Evolutionary conservation across 2,888 invertebrate species (phyloP).

Genomic region (Seira sanloemensis): DNA sequence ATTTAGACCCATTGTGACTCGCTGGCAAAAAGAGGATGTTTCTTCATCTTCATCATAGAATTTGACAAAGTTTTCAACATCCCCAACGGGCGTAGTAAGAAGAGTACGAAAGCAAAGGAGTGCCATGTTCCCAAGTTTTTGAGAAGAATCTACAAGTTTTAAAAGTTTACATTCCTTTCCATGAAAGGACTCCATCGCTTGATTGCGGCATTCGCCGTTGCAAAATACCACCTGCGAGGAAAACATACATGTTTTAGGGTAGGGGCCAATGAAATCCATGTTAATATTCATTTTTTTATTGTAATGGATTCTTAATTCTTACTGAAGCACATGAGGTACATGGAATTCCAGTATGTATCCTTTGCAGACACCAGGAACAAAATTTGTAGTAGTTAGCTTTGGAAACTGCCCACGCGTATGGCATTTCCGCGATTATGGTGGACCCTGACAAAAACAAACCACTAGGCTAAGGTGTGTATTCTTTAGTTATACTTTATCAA

Average conservation of each 20-base stretch:
- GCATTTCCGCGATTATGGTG: slow-evolving; percentile 76
- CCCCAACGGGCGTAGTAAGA: slow-evolving; percentile 42
- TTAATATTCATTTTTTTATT: neutral
- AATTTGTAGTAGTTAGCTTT: slow-evolving; percentile 74
- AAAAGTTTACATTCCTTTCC: slow-evolving; percentile 76
- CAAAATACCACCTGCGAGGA: slow-evolving; percentile 76
- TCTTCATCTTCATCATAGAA: neutral
- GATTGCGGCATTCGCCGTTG: slow-evolving; percentile 75
- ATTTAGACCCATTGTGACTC: slow-evolving; percentile 47
- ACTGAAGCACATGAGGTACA: slow-evolving; percentile 74
- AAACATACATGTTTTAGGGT: slow-evolving; percentile 3
- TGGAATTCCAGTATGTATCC: slow-evolving; percentile 72
- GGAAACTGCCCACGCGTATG: slow-evolving; percentile 76
- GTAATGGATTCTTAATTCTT: slow-evolving; percentile 44
- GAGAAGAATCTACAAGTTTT: slow-evolving; percentile 70
- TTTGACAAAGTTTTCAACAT: neutral
- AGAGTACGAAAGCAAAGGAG: slow-evolving; percentile 73
- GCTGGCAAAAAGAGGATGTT: neutral
- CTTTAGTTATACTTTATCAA: neutral
- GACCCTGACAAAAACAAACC: slow-evolving; percentile 75
- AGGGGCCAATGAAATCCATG: neutral
- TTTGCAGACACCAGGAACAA: slow-evolving; percentile 76
- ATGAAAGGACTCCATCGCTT: slow-evolving; percentile 76
- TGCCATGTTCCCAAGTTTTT: slow-evolving; percentile 73
- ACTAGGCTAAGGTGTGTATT: too few species aligned